A percentile compares a stretch with the other conserved stretches of the same genome.
Evolutionary conservation across 2,113 vertebrate genomes (phyloP).

Genomic region (Epinephelus cyanopodus): DNA sequence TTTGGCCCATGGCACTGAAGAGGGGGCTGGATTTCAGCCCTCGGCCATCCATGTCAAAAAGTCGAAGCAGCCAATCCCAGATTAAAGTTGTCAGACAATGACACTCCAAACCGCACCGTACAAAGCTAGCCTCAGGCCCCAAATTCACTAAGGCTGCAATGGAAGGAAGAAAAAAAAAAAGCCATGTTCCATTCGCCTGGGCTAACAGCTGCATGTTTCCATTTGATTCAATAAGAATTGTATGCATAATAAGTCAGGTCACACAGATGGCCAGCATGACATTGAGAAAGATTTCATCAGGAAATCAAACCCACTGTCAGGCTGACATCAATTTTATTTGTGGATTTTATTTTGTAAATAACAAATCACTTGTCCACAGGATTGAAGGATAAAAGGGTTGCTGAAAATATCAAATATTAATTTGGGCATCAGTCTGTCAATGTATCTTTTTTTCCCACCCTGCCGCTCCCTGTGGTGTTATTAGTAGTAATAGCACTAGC

Average conservation of each 20-base stretch:
- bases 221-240: constrained; percentile 37
- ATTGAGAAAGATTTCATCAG: constrained; percentile 6
- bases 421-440: neutral
- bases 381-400: constrained; percentile 38
- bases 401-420: constrained; percentile 46
- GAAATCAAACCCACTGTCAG: constrained; percentile 18
- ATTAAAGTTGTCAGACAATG: constrained; percentile 80
- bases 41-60: constrained; percentile 40
- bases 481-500: constrained; percentile 38
- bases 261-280: constrained; percentile 18
- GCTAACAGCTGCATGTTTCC: constrained; percentile 39
- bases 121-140: constrained; percentile 65
- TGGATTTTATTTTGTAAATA: constrained; percentile 21
- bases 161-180: neutral
- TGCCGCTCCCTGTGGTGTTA: constrained; percentile 41
- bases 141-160: constrained; percentile 17
- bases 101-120: constrained; percentile 30
- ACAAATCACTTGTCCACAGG: constrained; percentile 6
- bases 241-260: constrained; percentile 26
- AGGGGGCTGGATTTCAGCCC: constrained; percentile 43
- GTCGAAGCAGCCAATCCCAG: constrained; percentile 48
- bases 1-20: constrained; percentile 52
- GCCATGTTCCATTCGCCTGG: constrained; percentile 35
- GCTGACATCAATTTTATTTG: constrained; percentile 3
- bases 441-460: neutral